Conservation (phyloP, 2,888 invertebrate genomes). For the Periphyllus acericola region DNA sequence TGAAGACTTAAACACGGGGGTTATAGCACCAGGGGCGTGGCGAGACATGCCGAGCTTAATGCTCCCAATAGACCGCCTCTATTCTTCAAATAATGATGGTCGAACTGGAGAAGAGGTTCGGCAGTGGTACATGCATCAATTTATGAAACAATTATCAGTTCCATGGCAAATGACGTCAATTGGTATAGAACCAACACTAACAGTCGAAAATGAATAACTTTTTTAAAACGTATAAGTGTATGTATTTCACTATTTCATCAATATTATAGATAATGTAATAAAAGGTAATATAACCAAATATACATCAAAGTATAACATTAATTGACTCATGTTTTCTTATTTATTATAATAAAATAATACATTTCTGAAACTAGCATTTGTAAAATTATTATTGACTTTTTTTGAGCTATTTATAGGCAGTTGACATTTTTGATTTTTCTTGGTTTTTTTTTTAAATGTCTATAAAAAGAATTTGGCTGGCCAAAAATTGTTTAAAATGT, state of each 20-base stretch:
- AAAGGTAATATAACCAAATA: slow-evolving; percentile 20
- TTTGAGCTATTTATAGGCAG: too few species aligned
- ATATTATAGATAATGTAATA: slow-evolving; percentile 35
- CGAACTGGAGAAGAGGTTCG: slow-evolving; percentile 15
- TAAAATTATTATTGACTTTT: slow-evolving; percentile 32
- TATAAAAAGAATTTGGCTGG: slow-evolving; percentile 4
- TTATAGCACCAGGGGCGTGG: slow-evolving; percentile 39
- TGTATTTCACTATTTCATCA: slow-evolving; percentile 27
- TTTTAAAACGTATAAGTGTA: slow-evolving; percentile 29
- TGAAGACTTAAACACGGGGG: slow-evolving; percentile 44
- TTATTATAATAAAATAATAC: slow-evolving; percentile 33
- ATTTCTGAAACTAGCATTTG: slow-evolving; percentile 38
- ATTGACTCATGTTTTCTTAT: slow-evolving; percentile 21
- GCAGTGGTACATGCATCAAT: slow-evolving; percentile 27
- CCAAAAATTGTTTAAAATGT: too few species aligned
- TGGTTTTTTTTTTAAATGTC: not conserved
- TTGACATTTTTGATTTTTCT: too few species aligned
- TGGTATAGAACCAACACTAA: slow-evolving; percentile 5
- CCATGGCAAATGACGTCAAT: slow-evolving; percentile 21
- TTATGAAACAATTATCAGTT: slow-evolving; percentile 20
- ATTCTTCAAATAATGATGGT: slow-evolving; percentile 28
- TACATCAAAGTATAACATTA: slow-evolving; percentile 21
- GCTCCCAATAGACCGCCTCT: slow-evolving; percentile 3
- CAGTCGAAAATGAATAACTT: slow-evolving; percentile 30
- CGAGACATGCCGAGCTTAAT: slow-evolving; percentile 30